Evolutionary conservation across 2,888 invertebrate genomes (phyloP).

Genomic region (Hyposoter didymator): DNA sequence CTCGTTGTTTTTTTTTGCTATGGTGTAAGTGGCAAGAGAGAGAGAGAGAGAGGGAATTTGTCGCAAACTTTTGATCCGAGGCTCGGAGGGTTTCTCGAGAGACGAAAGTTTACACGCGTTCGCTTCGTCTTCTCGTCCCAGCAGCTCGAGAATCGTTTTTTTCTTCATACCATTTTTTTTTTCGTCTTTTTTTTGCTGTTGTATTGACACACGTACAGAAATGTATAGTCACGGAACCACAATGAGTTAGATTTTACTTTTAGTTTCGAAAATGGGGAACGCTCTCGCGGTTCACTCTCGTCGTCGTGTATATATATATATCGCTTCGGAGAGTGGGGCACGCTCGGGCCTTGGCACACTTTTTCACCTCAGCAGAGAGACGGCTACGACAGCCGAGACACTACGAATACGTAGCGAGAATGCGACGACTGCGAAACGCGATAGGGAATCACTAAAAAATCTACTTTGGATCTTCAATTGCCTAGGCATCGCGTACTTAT

Average conservation of each 20-base stretch:
- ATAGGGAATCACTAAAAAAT: slow-evolving; percentile 45
- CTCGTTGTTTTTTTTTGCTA: slow-evolving; percentile 40
- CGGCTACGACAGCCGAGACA: slow-evolving; percentile 58
- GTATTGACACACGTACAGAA: slow-evolving; percentile 32
- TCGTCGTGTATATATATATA: slow-evolving; percentile 23
- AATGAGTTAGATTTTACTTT: slow-evolving; percentile 84
- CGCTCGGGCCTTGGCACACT: slow-evolving; percentile 83
- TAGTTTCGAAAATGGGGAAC: slow-evolving; percentile 83
- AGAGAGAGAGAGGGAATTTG: slow-evolving; percentile 34
- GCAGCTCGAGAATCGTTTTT: slow-evolving; percentile 16
- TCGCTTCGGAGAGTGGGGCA: slow-evolving; percentile 67
- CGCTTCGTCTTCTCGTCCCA: slow-evolving; percentile 24
- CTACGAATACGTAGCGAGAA: slow-evolving; percentile 49
- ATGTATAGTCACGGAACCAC: slow-evolving; percentile 73
- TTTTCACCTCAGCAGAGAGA: slow-evolving; percentile 76
- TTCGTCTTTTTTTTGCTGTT: neutral
- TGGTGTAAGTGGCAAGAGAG: slow-evolving; percentile 35
- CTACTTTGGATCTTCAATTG: neutral
- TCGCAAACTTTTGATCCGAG: slow-evolving; percentile 59
- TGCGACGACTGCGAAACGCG: slow-evolving; percentile 36
- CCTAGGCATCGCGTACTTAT: neutral
- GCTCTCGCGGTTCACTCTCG: slow-evolving; percentile 14
- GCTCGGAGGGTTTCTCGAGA: slow-evolving; percentile 52
- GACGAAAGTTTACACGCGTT: slow-evolving; percentile 77
- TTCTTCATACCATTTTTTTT: neutral